Conservation (phyloP, 2,113 vertebrate genomes). For the Neodontobutis hainanensis region DNA sequence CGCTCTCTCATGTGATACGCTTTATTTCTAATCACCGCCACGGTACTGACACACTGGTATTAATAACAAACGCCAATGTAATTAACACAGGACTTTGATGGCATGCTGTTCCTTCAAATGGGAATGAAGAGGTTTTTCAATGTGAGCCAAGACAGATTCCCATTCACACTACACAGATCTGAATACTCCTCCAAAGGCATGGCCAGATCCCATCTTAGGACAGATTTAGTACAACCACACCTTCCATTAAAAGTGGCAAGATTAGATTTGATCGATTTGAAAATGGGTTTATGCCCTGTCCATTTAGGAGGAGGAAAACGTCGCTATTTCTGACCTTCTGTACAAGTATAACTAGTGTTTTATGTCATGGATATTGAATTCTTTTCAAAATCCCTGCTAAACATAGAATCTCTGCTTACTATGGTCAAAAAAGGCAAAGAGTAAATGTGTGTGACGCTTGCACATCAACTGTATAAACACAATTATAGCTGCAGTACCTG, state of each 20-base stretch:
- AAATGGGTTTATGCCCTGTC: background rate
- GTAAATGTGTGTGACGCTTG: too few relatives aligned
- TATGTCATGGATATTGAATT: background rate
- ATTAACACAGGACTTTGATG: background rate
- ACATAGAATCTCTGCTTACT: too few relatives aligned
- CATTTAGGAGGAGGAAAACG: background rate
- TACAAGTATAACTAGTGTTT: background rate
- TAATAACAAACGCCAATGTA: slow-evolving; percentile 1
- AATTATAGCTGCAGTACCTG: too few relatives aligned
- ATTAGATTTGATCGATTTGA: background rate
- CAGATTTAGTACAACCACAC: background rate
- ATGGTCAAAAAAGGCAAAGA: too few relatives aligned
- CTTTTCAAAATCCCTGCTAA: background rate
- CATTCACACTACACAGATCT: background rate
- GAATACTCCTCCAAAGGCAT: background rate
- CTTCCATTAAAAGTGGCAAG: background rate
- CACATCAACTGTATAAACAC: too few relatives aligned
- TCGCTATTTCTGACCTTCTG: background rate
- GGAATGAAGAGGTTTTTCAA: background rate
- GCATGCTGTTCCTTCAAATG: slow-evolving; percentile 1
- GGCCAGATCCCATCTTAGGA: background rate
- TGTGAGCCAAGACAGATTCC: background rate
- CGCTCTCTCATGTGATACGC: background rate
- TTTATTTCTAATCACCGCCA: background rate
- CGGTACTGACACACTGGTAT: background rate